A percentile compares a stretch with the other conserved stretches of the same genome.
phyloP scores from a whole-genome alignment of 1,140 invertebrate species.

The Drosophila serrata region DNA sequence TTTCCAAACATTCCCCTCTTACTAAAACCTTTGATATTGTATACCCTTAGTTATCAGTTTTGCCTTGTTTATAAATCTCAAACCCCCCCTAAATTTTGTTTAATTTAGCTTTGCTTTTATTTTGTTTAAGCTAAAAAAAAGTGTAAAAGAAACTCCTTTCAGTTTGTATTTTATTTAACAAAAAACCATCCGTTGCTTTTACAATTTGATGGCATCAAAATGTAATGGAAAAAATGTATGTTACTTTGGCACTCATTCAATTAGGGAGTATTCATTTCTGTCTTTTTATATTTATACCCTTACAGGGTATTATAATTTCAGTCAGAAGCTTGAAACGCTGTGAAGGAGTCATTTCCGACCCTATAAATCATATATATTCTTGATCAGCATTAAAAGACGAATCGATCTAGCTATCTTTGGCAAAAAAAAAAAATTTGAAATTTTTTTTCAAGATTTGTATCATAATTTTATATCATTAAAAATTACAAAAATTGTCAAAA shows the following conservation, averaged over 20 bases:
- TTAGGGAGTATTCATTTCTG: not conserved
- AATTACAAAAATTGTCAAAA: too few relatives aligned
- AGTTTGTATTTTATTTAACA: slow-evolving; percentile 6
- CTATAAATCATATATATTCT: too few relatives aligned
- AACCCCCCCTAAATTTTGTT: slow-evolving; percentile 3
- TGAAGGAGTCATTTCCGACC: too few relatives aligned
- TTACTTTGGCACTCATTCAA: slow-evolving; percentile 6
- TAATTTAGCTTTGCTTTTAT: not conserved
- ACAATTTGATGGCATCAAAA: slow-evolving; percentile 6
- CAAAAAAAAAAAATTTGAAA: too few relatives aligned
- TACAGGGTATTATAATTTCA: too few relatives aligned
- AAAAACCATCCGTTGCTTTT: slow-evolving; percentile 10
- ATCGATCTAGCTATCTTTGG: too few relatives aligned
- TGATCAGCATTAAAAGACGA: too few relatives aligned
- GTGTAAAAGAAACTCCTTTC: not conserved
- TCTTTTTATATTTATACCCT: not conserved
- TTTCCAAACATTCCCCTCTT: not conserved
- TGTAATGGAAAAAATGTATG: slow-evolving; percentile 11
- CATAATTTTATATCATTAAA: too few relatives aligned
- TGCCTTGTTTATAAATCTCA: slow-evolving; percentile 9
- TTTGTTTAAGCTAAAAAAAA: not conserved
- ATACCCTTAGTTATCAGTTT: slow-evolving; percentile 3
- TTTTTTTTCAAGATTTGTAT: too few relatives aligned
- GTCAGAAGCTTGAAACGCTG: too few relatives aligned
- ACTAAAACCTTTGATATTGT: not conserved